A percentile compares a stretch with the other conserved stretches of the same genome.
Conservation (phyloP, 2,888 invertebrate species). For the Trachelus stipa region DNA sequence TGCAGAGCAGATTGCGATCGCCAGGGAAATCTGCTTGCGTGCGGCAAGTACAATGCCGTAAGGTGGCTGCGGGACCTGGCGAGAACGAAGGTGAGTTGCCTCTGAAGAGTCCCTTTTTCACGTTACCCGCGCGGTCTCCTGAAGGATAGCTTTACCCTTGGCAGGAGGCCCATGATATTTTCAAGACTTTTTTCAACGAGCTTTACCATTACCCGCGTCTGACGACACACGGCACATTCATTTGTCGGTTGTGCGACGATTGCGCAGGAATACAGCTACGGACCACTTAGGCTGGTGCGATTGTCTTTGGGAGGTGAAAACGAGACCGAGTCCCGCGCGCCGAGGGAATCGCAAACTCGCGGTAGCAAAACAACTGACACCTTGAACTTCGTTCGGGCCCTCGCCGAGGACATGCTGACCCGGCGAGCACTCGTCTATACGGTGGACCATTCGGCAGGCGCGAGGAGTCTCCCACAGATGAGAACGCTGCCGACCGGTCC, state of each 20-base stretch:
- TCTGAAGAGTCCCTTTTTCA: too few species aligned
- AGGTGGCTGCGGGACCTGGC: constrained; percentile 57
- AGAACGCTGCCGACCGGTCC: constrained; percentile 32
- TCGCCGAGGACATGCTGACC: constrained; percentile 57
- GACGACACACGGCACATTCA: too few species aligned
- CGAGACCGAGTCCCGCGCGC: constrained; percentile 42
- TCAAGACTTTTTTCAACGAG: background rate
- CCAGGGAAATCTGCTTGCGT: constrained; percentile 49
- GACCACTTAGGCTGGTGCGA: constrained; percentile 57
- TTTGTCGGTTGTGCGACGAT: too few species aligned
- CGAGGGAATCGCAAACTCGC: constrained; percentile 45
- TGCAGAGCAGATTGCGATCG: constrained; percentile 55
- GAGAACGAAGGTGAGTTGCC: constrained; percentile 53
- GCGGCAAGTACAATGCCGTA: constrained; percentile 59
- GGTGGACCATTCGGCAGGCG: constrained; percentile 46
- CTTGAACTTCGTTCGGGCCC: constrained; percentile 53
- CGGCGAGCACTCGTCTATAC: constrained; percentile 61
- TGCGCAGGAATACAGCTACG: constrained; percentile 57
- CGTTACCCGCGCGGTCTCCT: too few species aligned
- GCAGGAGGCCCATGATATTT: too few species aligned
- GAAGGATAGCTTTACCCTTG: too few species aligned
- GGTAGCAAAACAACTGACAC: constrained; percentile 49
- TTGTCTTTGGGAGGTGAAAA: constrained; percentile 43
- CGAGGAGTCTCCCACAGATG: constrained; percentile 36
- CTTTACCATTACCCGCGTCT: background rate